Evolutionary conservation across 1,140 invertebrate genomes (phyloP).

Genomic region (Teleopsis dalmanni): DNA sequence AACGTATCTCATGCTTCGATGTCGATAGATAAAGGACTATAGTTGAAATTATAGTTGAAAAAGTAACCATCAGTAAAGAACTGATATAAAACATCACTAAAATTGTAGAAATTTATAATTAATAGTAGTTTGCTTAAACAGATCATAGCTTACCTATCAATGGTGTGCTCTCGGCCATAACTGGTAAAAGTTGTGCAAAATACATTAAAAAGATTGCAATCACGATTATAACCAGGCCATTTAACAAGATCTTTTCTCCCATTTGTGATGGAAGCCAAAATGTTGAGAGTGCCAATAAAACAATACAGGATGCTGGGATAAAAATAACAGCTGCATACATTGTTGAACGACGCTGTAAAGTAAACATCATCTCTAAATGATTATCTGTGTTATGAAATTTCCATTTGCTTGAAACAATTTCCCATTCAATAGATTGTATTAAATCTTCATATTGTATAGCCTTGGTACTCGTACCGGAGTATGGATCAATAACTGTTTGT

Average conservation of each 20-base stretch:
- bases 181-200: slow-evolving; percentile 55
- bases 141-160: slow-evolving; percentile 62
- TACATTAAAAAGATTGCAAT: slow-evolving; percentile 56
- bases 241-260: slow-evolving; percentile 57
- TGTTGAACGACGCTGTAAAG: slow-evolving; percentile 53
- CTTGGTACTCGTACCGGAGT: slow-evolving; percentile 11
- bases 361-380: slow-evolving; percentile 46
- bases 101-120: slow-evolving; percentile 35
- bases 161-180: slow-evolving; percentile 54
- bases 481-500: slow-evolving; percentile 42
- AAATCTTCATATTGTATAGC: slow-evolving; percentile 23
- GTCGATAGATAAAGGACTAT: slow-evolving; percentile 53
- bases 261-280: slow-evolving; percentile 62
- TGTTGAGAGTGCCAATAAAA: slow-evolving; percentile 52
- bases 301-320: slow-evolving; percentile 55
- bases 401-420: slow-evolving; percentile 45
- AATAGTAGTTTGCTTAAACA: slow-evolving; percentile 14
- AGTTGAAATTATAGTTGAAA: slow-evolving; percentile 57
- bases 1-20: slow-evolving; percentile 44
- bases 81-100: slow-evolving; percentile 50
- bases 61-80: slow-evolving; percentile 53
- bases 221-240: slow-evolving; percentile 51
- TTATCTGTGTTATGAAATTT: slow-evolving; percentile 36
- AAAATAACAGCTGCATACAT: slow-evolving; percentile 55
- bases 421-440: slow-evolving; percentile 53